A percentile compares a stretch with the other conserved stretches of the same genome.
These are phyloP conservation scores for Cerastoderma edule DNA, from an alignment of 2,888 invertebrate species.

Conservation along the genomic window DNA sequence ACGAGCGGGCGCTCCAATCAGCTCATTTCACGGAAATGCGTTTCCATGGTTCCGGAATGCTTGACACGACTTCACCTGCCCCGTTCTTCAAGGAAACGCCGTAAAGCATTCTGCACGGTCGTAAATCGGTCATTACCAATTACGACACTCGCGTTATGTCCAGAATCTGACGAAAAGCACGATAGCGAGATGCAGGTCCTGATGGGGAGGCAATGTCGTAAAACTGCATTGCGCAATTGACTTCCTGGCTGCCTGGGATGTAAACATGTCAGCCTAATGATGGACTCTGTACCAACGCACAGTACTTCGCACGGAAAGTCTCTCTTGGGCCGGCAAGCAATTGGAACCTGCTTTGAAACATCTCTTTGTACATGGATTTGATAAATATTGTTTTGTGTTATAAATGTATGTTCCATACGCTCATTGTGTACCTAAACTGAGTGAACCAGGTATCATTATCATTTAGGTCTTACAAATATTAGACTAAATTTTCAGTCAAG, in stretches of 20 bases:
- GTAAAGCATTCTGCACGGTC: slow-evolving; percentile 54
- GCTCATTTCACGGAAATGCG: slow-evolving; percentile 33
- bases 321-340: no score
- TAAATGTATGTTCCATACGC: no score
- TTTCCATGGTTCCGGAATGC: slow-evolving; percentile 48
- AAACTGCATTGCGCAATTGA: slow-evolving; percentile 23
- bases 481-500: no score
- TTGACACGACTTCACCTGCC: slow-evolving; percentile 58
- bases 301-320: no score
- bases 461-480: no score
- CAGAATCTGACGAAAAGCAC: slow-evolving; percentile 23
- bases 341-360: no score
- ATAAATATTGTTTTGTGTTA: no score
- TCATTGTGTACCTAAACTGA: no score
- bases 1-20: slow-evolving; percentile 36
- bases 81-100: slow-evolving; percentile 50
- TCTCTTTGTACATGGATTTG: no score
- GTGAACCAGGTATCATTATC: no score
- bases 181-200: slow-evolving; percentile 20
- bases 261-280: slow-evolving; percentile 19
- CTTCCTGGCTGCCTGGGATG: slow-evolving; percentile 9
- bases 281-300: slow-evolving; percentile 5
- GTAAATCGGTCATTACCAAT: slow-evolving; percentile 62
- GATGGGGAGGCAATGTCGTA: slow-evolving; percentile 11
- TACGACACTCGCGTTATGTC: slow-evolving; percentile 48